These are phyloP conservation scores for Meriones unguiculatus DNA, from an alignment of 2,113 vertebrate species.

Conservation along the genomic window DNA sequence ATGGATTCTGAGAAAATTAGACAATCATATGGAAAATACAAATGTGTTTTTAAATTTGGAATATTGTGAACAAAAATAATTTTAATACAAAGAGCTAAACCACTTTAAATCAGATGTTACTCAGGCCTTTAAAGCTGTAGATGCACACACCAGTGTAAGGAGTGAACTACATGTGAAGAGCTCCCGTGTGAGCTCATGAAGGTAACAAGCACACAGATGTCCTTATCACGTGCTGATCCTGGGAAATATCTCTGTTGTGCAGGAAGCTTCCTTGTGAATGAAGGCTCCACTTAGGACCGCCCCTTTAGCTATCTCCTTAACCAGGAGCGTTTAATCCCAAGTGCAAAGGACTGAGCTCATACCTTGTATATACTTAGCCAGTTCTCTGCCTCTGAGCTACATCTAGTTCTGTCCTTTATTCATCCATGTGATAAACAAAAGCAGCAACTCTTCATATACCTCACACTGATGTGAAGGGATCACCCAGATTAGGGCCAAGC, in stretches of 20 bases:
- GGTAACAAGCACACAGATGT: neutral
- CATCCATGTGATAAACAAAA: neutral
- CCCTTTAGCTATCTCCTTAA: neutral
- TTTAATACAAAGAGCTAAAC: neutral
- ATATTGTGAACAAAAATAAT: neutral
- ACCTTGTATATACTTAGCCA: neutral
- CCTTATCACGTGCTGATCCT: neutral
- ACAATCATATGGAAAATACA: neutral
- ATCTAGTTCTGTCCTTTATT: neutral
- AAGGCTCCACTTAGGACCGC: neutral
- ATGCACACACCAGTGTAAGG: neutral
- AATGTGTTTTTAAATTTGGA: neutral
- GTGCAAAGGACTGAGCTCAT: neutral
- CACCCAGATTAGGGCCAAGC: neutral
- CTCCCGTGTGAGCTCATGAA: neutral
- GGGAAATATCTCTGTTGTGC: neutral
- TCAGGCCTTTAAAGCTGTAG: neutral
- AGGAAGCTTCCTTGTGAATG: neutral
- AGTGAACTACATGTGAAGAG: neutral
- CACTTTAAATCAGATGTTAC: neutral
- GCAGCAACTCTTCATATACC: neutral
- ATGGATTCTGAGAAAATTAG: conserved; percentile 17
- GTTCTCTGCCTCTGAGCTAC: neutral
- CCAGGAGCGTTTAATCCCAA: too few relatives aligned
- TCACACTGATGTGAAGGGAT: neutral